Percentiles rank a stretch among this genome's conserved stretches.
Conservation (phyloP, 2,888 invertebrate species). For the Odontomyia ornata region DNA sequence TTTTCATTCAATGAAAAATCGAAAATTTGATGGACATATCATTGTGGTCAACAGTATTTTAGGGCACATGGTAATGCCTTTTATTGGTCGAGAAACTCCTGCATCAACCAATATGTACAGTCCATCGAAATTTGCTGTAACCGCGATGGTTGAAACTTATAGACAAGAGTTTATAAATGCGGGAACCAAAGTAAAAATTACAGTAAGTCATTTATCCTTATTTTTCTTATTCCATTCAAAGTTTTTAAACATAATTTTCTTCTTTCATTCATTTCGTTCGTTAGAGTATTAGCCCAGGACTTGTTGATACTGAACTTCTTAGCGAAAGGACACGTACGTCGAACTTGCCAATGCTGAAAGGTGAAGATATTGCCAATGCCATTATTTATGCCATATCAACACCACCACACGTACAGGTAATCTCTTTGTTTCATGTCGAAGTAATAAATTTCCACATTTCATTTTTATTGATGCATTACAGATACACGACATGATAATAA, state of each 20-base stretch:
- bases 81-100: background rate
- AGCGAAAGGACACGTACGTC: background rate
- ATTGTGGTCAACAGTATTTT: slow-evolving; percentile 62
- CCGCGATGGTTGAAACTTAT: slow-evolving; percentile 55
- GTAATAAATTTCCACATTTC: no score
- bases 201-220: no score
- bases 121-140: slow-evolving; percentile 56
- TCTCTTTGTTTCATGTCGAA: background rate
- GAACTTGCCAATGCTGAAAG: slow-evolving; percentile 55
- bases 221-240: no score
- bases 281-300: slow-evolving; percentile 58
- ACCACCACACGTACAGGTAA: slow-evolving; percentile 59
- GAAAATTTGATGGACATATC: background rate
- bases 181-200: slow-evolving; percentile 22
- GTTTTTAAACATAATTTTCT: no score
- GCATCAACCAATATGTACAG: slow-evolving; percentile 55
- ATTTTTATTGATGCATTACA: background rate
- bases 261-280: no score
- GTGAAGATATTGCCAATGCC: slow-evolving; percentile 45
- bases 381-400: slow-evolving; percentile 57
- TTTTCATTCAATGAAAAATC: background rate
- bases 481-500: slow-evolving; percentile 52
- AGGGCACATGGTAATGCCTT: slow-evolving; percentile 55
- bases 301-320: slow-evolving; percentile 64
- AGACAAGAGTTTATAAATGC: slow-evolving; percentile 58